A percentile compares a stretch with the other conserved stretches of the same genome.
Evolutionary conservation across 1,140 invertebrate species (phyloP).

Genomic region (Gonatopus flavifemur): DNA sequence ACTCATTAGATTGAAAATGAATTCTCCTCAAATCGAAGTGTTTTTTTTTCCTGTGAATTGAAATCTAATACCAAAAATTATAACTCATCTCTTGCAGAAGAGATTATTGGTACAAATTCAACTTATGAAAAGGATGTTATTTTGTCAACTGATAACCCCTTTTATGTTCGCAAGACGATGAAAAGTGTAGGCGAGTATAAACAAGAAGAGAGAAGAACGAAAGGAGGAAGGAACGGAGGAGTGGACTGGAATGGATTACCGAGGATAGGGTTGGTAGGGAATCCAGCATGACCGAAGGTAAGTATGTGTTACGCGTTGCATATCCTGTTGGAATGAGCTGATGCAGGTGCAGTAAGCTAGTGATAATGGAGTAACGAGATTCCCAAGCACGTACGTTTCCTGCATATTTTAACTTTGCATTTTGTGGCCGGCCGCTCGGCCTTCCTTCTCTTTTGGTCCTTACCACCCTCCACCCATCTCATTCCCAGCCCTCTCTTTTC

Average conservation of each 20-base stretch:
- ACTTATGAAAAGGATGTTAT: too few relatives aligned
- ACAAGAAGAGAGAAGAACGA: neutral
- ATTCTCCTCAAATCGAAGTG: too few relatives aligned
- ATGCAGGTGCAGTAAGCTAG: constrained; percentile 51
- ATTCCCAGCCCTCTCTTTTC: neutral
- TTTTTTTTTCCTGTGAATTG: too few relatives aligned
- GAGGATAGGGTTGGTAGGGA: neutral
- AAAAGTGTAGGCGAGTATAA: neutral
- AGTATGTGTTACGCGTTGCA: too few relatives aligned
- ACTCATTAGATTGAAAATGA: too few relatives aligned
- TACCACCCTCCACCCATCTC: neutral
- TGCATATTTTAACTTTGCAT: constrained; percentile 54
- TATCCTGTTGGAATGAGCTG: constrained; percentile 35
- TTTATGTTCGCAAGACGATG: neutral
- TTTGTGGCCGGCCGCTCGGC: constrained; percentile 20
- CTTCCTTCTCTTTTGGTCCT: constrained; percentile 9
- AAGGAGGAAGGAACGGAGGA: neutral
- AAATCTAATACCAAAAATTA: too few relatives aligned
- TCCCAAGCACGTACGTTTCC: constrained; percentile 47
- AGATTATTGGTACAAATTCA: too few relatives aligned
- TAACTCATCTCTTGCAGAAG: too few relatives aligned
- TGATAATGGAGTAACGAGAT: constrained; percentile 57
- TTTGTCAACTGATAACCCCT: too few relatives aligned
- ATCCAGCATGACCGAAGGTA: too few relatives aligned
- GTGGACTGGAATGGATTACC: neutral